Percentiles rank a stretch among this genome's conserved stretches.
Conservation (phyloP, 2,797 vertebrate species). For the Sebastes minor region DNA sequence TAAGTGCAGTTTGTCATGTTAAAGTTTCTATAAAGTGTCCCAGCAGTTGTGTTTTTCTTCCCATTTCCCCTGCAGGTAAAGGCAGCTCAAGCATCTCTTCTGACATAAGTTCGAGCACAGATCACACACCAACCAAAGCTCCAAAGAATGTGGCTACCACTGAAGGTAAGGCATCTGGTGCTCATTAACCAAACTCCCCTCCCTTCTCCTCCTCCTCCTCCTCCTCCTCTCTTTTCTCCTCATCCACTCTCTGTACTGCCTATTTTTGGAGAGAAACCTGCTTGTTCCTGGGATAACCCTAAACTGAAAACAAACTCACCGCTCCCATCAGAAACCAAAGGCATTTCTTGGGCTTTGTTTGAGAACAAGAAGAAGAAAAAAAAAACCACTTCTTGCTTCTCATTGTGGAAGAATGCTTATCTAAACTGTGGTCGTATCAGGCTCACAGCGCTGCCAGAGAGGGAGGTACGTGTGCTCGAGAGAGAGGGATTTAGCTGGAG, state of each 20-base stretch:
- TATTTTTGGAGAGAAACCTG: slow-evolving; percentile 79
- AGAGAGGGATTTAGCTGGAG: slow-evolving; percentile 27
- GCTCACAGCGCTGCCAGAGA: slow-evolving; percentile 62
- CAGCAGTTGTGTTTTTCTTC: slow-evolving; percentile 30
- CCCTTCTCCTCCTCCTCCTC: slow-evolving; percentile 22
- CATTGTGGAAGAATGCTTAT: slow-evolving; percentile 79
- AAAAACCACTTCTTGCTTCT: slow-evolving; percentile 55
- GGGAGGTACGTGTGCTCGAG: slow-evolving; percentile 18
- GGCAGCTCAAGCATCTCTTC: slow-evolving; percentile 99
- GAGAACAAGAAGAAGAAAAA: slow-evolving; percentile 20
- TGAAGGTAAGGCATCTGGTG: slow-evolving; percentile 94
- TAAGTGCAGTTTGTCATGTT: slow-evolving; percentile 3
- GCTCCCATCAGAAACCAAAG: slow-evolving; percentile 71
- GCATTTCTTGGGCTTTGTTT: slow-evolving; percentile 63
- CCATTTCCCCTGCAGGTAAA: slow-evolving; percentile 87
- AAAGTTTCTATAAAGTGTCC: not conserved
- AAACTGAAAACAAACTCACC: slow-evolving; percentile 82
- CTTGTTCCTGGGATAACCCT: slow-evolving; percentile 78
- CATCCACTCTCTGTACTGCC: slow-evolving; percentile 61
- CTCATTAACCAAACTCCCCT: slow-evolving; percentile 80
- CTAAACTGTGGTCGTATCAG: slow-evolving; percentile 74
- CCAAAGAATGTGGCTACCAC: slow-evolving; percentile 96
- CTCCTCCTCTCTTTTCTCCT: slow-evolving; percentile 22
- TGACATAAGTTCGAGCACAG: slow-evolving; percentile 98
- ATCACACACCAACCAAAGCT: slow-evolving; percentile 96